These are phyloP conservation scores for Addax nasomaculatus DNA, from an alignment of 2,113 vertebrate species.

Conservation along the genomic window DNA sequence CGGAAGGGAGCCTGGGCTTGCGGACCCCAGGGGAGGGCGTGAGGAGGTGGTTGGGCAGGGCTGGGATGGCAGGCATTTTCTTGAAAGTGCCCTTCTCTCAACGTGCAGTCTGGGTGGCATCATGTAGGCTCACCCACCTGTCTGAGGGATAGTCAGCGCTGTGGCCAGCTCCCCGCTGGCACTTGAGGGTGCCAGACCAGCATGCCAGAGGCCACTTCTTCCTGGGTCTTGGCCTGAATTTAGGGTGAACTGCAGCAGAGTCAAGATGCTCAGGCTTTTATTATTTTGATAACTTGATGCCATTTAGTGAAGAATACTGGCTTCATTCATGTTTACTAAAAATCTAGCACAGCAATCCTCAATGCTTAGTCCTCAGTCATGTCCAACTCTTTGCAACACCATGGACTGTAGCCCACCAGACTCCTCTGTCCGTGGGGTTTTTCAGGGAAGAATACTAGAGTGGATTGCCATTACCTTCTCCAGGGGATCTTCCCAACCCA, in stretches of 20 bases:
- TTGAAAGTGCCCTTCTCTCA: background rate
- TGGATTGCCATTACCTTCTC: background rate
- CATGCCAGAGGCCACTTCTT: background rate
- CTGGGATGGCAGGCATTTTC: background rate
- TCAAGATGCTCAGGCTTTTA: background rate
- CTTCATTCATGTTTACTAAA: background rate
- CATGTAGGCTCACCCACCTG: accelerated
- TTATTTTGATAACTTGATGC: background rate
- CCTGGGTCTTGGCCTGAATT: background rate
- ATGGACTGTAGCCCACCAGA: background rate
- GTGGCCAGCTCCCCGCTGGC: background rate
- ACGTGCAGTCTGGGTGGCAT: background rate
- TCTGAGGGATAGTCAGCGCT: background rate
- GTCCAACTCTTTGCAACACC: background rate
- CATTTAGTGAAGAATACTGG: background rate
- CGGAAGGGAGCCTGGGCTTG: background rate
- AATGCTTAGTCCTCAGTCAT: background rate
- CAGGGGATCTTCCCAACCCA: background rate
- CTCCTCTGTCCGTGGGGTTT: background rate
- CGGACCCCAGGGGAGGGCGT: accelerated
- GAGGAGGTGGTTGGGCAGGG: background rate
- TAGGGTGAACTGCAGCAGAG: background rate
- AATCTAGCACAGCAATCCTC: background rate
- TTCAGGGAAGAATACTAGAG: background rate
- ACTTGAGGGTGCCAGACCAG: background rate